A percentile compares a stretch with the other conserved stretches of the same genome.
Evolutionary conservation across 2,888 invertebrate genomes (phyloP).

Genomic region (Drosophila silvestris): DNA sequence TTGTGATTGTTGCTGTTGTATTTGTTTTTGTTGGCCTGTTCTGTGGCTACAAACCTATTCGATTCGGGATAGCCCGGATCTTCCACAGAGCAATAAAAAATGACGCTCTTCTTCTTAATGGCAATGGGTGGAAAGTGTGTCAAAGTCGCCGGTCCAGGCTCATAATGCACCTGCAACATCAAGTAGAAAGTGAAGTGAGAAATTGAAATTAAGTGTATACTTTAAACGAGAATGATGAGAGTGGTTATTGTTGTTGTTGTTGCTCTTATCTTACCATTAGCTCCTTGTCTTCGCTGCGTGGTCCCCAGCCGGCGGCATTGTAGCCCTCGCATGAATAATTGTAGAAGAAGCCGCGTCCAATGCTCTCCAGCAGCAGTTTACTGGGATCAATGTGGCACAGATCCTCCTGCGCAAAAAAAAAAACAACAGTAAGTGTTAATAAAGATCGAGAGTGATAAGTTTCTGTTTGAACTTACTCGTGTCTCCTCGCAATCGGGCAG

Average conservation of each 20-base stretch:
- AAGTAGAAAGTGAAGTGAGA: not conserved
- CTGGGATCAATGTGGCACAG: constrained; percentile 95
- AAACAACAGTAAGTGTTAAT: not conserved
- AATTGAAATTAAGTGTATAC: not conserved
- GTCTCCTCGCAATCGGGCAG: constrained; percentile 90
- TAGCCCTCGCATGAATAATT: constrained; percentile 97
- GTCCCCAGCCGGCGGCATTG: constrained; percentile 95
- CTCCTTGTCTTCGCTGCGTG: constrained; percentile 91
- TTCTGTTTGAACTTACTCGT: constrained; percentile 65
- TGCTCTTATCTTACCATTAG: constrained; percentile 87
- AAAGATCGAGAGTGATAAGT: not conserved
- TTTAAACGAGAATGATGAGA: not conserved
- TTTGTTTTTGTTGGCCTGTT: constrained; percentile 34
- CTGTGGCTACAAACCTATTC: constrained; percentile 83
- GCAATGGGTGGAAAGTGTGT: constrained; percentile 91
- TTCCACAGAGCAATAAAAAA: constrained; percentile 93
- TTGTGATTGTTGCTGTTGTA: constrained; percentile 39
- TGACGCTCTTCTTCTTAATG: constrained; percentile 92
- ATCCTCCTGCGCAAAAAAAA: constrained; percentile 85
- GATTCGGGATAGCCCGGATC: constrained; percentile 92
- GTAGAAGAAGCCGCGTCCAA: constrained; percentile 95
- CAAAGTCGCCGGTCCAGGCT: constrained; percentile 93
- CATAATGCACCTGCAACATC: constrained; percentile 86
- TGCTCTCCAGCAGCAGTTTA: constrained; percentile 92
- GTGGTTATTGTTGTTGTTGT: not conserved